Percentiles rank a stretch among this genome's conserved stretches.
These are phyloP conservation scores for Galerucella pusilla DNA, from an alignment of 2,888 invertebrate species.

Conservation along the genomic window DNA sequence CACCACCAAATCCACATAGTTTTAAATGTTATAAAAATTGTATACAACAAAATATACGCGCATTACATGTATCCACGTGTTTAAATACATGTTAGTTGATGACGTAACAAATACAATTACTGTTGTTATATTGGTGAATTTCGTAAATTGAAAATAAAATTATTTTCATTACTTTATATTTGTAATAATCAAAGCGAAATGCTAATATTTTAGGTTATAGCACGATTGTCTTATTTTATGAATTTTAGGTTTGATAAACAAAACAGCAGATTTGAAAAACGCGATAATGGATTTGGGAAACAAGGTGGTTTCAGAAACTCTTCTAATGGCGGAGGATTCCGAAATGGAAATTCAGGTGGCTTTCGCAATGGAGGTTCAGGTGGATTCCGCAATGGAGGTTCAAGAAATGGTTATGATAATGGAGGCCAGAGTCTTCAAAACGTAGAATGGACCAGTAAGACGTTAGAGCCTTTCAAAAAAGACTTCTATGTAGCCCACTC, in stretches of 20 bases:
- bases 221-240: background rate
- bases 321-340: conserved; percentile 14
- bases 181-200: too few relatives aligned
- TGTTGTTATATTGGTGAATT: too few relatives aligned
- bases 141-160: too few relatives aligned
- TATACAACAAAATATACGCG: background rate
- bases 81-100: too few relatives aligned
- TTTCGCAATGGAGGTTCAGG: conserved; percentile 19
- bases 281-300: conserved; percentile 17
- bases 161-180: too few relatives aligned
- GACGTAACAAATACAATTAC: background rate
- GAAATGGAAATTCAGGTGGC: conserved; percentile 26
- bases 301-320: conserved; percentile 7
- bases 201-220: too few relatives aligned
- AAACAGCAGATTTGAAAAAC: conserved; percentile 22
- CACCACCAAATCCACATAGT: background rate
- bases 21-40: background rate
- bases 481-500: conserved; percentile 83
- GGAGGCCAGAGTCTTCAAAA: conserved; percentile 29
- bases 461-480: conserved; percentile 83
- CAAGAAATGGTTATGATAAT: conserved; percentile 22
- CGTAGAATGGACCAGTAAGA: conserved; percentile 78
- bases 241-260: conserved; percentile 19
- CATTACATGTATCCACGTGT: background rate
- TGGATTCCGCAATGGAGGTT: conserved; percentile 25